Base-by-base conservation (phyloP, 2,797 vertebrate genomes). In the Gallinago solitaria region DNA sequence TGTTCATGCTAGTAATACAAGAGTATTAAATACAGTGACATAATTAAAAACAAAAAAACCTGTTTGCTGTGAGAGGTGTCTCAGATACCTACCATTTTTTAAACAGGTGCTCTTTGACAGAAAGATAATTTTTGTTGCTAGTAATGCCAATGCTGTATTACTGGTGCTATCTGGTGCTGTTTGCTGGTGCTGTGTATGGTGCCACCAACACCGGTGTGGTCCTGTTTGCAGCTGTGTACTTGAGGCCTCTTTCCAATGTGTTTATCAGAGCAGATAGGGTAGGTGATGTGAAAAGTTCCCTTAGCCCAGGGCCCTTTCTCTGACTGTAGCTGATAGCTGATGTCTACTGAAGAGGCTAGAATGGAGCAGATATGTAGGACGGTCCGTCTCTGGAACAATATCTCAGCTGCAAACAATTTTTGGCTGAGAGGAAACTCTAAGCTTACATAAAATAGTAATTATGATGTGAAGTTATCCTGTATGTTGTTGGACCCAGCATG, bases 291-390 rank as follows among this genome's bases (percentile, higher is more conserved):
- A 78, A 5, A 48, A 56, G 64, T 35, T 65, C 37, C 5, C 15
- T 41, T 64, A 43, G 48, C n/a, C 73, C 39, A 18, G 48, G 63
- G n/a, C 28, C 35, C 11, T 9, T 1, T 60, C 70, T 78, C 24
- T 80, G 39, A 25, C 32, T 30, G 56, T 32, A 48, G 53, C 48
- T 39, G 48, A 1, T 19, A 33, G 53, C 7, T 0, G 0, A 2
- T 33, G 23, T 30, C 16, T 67, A 13, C 64, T 6, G 2, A 20
- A 56, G 64, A 65, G 39, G n/a, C 45, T 61, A 15, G 59, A 63
- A n/a, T 12, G 19, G 45, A 79, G n/a, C 30, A 65, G 30, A 18
- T 48, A 19, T 3, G 12, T 11, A 25, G 45, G 8, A 6, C 19
- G 9, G 15, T 27, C 48, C 23, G 7, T 50, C 32, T 80, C 68